These are phyloP conservation scores for Eucriotettix oculatus DNA, from an alignment of 2,888 invertebrate species.

Conservation along the genomic window DNA sequence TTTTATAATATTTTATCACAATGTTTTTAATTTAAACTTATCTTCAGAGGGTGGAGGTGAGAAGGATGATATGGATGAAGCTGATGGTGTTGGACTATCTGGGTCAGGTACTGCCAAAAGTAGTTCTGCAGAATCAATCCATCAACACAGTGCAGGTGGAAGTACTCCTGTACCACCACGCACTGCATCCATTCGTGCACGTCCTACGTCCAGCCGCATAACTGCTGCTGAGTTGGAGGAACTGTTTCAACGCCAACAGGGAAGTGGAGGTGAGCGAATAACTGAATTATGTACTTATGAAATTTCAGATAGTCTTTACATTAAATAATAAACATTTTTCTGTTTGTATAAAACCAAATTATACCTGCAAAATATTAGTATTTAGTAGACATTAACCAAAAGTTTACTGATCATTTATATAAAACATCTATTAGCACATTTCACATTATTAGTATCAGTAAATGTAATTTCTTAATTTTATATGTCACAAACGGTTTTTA, in stretches of 20 bases:
- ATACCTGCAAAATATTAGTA: too few relatives aligned
- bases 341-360: too few relatives aligned
- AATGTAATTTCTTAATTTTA: too few relatives aligned
- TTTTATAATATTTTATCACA: too few relatives aligned
- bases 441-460: too few relatives aligned
- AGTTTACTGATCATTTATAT: too few relatives aligned
- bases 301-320: too few relatives aligned
- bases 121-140: conserved; percentile 67
- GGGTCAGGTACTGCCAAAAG: conserved; percentile 57
- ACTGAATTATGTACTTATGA: too few relatives aligned
- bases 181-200: conserved; percentile 79
- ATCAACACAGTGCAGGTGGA: conserved; percentile 31
- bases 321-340: too few relatives aligned
- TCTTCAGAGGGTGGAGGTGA: conserved; percentile 10
- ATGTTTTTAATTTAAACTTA: background rate
- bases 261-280: conserved; percentile 28
- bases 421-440: too few relatives aligned
- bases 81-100: conserved; percentile 52
- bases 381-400: too few relatives aligned
- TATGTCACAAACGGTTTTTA: conserved; percentile 6
- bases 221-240: conserved; percentile 85
- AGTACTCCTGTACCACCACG: conserved; percentile 38
- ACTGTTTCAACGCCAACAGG: conserved; percentile 75
- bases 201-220: conserved; percentile 75
- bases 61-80: conserved; percentile 8